Evolutionary conservation across 2,113 vertebrate genomes (phyloP).

Genomic region (Phalacrocorax aristotelis): DNA sequence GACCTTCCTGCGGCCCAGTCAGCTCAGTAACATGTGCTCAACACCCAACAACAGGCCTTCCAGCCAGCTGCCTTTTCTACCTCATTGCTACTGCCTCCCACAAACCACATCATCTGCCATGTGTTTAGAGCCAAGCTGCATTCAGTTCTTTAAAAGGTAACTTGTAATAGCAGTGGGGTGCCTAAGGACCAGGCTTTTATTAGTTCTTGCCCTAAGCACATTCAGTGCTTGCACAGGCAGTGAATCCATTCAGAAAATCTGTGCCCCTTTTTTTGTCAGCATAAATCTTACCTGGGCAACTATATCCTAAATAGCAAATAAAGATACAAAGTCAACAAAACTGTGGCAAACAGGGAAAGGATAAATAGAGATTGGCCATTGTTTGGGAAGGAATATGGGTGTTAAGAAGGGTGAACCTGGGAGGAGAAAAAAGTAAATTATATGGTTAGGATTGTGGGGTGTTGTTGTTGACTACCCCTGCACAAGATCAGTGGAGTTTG

Average conservation of each 20-base stretch:
- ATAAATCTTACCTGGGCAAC: background rate
- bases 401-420: background rate
- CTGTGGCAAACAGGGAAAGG: background rate
- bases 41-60: fast-evolving
- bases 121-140: background rate
- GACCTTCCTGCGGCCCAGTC: no score
- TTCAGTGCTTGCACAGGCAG: background rate
- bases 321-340: background rate
- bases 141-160: background rate
- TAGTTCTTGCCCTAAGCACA: background rate
- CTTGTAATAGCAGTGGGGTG: background rate
- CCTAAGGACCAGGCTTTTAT: background rate
- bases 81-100: background rate
- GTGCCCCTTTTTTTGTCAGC: background rate
- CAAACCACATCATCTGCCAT: background rate
- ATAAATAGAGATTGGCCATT: background rate
- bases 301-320: background rate
- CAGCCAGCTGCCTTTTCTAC: background rate
- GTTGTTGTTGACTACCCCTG: background rate
- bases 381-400: background rate
- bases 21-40: background rate
- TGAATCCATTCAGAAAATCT: background rate
- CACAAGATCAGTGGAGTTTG: background rate
- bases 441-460: background rate
- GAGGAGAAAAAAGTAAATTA: background rate